Conservation (phyloP, 2,797 vertebrate species). For the Myotis myotis region DNA sequence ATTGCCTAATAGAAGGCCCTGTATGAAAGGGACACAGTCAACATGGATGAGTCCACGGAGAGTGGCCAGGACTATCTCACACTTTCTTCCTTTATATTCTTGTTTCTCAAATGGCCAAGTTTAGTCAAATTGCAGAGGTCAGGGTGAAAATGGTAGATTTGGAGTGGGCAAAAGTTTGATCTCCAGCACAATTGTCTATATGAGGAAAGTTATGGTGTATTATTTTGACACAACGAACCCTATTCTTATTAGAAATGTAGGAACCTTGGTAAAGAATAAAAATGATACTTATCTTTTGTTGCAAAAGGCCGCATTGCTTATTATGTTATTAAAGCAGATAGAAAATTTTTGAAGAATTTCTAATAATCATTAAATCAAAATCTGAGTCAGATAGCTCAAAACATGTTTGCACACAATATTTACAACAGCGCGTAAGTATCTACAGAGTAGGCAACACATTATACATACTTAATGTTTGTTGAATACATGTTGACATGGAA, state of each 20-base stretch:
- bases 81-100: not conserved
- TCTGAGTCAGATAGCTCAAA: not conserved
- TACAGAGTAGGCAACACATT: not conserved
- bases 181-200: not conserved
- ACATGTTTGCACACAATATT: not conserved
- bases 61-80: too few relatives aligned
- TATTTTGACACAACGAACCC: not conserved
- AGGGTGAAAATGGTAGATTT: not conserved
- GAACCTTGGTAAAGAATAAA: not conserved
- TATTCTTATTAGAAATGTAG: slow-evolving; percentile 17
- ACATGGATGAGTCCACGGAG: not conserved
- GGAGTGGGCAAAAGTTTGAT: not conserved
- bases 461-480: not conserved
- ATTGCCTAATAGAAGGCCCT: not conserved
- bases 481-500: not conserved
- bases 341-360: not conserved
- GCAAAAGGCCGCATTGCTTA: not conserved
- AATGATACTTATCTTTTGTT: not conserved
- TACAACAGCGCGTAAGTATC: not conserved
- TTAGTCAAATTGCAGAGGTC: not conserved
- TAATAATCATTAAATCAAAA: not conserved
- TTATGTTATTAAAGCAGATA: not conserved
- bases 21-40: not conserved
- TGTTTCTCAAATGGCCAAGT: not conserved
- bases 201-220: not conserved